Conservation (phyloP, 2,797 vertebrate species). For the Protonibea diacanthus region DNA sequence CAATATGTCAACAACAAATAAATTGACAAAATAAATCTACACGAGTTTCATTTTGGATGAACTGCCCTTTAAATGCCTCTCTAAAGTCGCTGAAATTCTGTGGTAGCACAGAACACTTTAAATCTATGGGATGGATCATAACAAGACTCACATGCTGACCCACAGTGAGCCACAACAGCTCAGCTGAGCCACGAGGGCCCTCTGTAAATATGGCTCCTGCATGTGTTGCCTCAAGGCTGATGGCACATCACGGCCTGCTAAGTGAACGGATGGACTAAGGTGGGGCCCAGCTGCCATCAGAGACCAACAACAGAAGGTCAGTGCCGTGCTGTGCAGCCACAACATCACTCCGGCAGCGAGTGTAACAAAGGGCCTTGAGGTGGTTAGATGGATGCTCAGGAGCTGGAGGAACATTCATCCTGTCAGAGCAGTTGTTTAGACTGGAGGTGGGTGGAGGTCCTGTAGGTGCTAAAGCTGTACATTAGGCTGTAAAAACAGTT, state of each 20-base stretch:
- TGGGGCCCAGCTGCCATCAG: neutral
- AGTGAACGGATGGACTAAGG: neutral
- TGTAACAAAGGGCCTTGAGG: neutral
- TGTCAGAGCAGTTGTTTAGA: conserved; percentile 4
- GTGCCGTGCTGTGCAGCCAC: neutral
- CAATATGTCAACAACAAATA: too few species aligned
- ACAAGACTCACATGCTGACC: neutral
- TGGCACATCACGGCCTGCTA: conserved; percentile 1
- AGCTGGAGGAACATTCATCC: neutral
- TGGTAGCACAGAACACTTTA: neutral
- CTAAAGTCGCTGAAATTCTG: neutral
- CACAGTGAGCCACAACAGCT: neutral
- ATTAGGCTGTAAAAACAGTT: conserved; percentile 5
- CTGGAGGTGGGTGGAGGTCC: neutral
- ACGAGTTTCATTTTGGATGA: neutral
- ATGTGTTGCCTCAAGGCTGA: conserved; percentile 5
- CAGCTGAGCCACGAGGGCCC: neutral
- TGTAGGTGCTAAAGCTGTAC: neutral
- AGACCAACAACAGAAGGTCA: conserved; percentile 43
- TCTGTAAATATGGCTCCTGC: neutral
- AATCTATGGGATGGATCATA: conserved; percentile 3
- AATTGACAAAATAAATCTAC: too few species aligned
- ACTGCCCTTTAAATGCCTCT: neutral
- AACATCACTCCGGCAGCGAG: neutral
- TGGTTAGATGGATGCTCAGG: conserved; percentile 11